Percentiles rank a stretch among this genome's conserved stretches.
phyloP scores from a whole-genome alignment of 2,113 vertebrate genomes.

The Caloenas nicobarica region DNA sequence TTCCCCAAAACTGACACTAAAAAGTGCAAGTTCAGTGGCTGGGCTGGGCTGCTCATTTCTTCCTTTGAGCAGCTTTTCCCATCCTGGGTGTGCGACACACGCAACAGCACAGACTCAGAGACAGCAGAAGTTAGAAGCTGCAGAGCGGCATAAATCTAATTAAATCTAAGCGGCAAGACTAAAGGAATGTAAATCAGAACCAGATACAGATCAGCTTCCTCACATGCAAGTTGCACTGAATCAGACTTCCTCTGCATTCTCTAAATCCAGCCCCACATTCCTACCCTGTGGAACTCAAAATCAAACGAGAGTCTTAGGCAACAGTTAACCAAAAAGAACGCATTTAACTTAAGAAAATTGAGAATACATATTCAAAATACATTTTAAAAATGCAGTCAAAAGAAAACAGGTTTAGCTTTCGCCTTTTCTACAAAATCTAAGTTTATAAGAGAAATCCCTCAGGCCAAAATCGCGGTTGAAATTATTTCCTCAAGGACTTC shows the following conservation, averaged over 20 bases:
- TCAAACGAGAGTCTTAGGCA: not conserved
- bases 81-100: not conserved
- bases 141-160: slow-evolving; percentile 49
- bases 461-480: not conserved
- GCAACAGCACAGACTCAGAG: not conserved
- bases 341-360: not conserved
- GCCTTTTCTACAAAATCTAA: not conserved
- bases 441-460: not conserved
- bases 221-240: not conserved
- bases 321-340: not conserved
- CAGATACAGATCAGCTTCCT: slow-evolving; percentile 24
- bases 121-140: not conserved
- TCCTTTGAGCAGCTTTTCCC: not conserved
- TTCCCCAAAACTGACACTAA: not conserved
- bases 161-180: slow-evolving; percentile 26
- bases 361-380: not conserved
- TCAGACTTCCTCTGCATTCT: not conserved
- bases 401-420: not conserved
- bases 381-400: not conserved
- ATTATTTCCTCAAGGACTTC: not conserved
- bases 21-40: not conserved
- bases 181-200: slow-evolving; percentile 51
- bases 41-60: not conserved
- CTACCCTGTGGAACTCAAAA: not conserved
- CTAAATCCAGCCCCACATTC: not conserved